phyloP scores from a whole-genome alignment of 1,140 invertebrate species.

The Trichogramma pretiosum region DNA sequence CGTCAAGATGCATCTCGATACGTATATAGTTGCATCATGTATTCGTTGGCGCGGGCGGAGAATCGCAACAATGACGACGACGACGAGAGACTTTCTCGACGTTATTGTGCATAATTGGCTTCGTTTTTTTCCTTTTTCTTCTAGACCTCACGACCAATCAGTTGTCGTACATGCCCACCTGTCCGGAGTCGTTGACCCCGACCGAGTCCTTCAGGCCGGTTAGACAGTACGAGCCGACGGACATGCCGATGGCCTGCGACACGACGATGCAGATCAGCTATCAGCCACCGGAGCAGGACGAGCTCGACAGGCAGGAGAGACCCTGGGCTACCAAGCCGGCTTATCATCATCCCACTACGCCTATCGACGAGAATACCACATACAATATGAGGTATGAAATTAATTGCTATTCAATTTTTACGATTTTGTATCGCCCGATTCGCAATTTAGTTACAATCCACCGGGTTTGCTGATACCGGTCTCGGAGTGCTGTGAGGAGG shows the following conservation, averaged over 20 bases:
- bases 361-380: conserved; percentile 35
- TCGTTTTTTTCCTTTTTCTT: neutral
- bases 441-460: conserved; percentile 30
- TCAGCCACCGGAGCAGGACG: conserved; percentile 26
- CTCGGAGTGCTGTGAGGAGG: neutral
- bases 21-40: too few species aligned
- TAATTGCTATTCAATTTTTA: too few species aligned
- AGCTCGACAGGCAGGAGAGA: conserved; percentile 21
- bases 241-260: conserved; percentile 47
- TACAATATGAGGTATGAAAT: conserved; percentile 35
- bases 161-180: conserved; percentile 33
- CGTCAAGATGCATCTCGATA: too few species aligned
- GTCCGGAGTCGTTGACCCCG: conserved; percentile 20
- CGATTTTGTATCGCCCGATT: too few species aligned
- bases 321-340: conserved; percentile 20
- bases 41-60: too few species aligned
- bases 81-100: too few species aligned
- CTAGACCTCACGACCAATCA: conserved; percentile 36
- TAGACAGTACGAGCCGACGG: conserved; percentile 36
- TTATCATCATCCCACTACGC: conserved; percentile 25
- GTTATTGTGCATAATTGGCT: neutral
- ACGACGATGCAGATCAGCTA: conserved; percentile 37
- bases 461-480: conserved; percentile 27
- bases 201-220: conserved; percentile 31
- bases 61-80: too few species aligned